Percentiles rank a stretch among this genome's conserved stretches.
Evolutionary conservation across 2,888 invertebrate species (phyloP).

Genomic region (Pyrocoelia pectoralis): DNA sequence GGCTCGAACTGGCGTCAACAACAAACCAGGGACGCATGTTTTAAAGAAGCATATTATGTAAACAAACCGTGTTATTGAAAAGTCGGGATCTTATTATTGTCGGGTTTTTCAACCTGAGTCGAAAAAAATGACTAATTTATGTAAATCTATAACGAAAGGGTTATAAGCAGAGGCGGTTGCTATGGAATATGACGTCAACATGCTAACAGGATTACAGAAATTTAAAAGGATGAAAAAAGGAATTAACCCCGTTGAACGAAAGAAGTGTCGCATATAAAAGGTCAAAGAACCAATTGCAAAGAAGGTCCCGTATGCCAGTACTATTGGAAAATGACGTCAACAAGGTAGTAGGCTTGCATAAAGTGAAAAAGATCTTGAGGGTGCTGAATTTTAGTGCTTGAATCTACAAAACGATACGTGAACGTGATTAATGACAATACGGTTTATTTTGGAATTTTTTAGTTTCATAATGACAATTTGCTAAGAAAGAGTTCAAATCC

Average conservation of each 20-base stretch:
- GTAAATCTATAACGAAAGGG: conserved; percentile 16
- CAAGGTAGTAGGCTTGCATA: conserved; percentile 51
- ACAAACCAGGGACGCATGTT: conserved; percentile 42
- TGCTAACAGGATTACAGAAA: conserved; percentile 58
- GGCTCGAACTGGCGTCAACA: conserved; percentile 43
- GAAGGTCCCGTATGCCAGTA: conserved; percentile 44
- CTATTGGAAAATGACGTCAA: conserved; percentile 59
- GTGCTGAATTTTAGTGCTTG: too few relatives aligned
- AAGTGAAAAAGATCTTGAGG: conserved; percentile 38
- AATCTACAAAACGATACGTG: too few relatives aligned
- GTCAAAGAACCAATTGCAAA: conserved; percentile 39
- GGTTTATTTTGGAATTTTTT: too few relatives aligned
- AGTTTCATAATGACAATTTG: too few relatives aligned
- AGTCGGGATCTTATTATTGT: background rate
- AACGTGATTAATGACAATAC: too few relatives aligned
- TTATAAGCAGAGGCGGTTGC: conserved; percentile 34
- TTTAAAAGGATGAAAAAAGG: conserved; percentile 33
- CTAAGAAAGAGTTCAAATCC: too few relatives aligned
- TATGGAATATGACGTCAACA: conserved; percentile 64
- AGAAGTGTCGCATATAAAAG: conserved; percentile 5
- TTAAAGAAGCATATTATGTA: conserved; percentile 24
- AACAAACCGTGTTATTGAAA: conserved; percentile 26
- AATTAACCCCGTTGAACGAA: conserved; percentile 11
- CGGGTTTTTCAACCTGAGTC: too few relatives aligned
- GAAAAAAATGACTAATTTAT: background rate